Conservation (phyloP, 2,113 vertebrate genomes). For the Etia nguti region DNA sequence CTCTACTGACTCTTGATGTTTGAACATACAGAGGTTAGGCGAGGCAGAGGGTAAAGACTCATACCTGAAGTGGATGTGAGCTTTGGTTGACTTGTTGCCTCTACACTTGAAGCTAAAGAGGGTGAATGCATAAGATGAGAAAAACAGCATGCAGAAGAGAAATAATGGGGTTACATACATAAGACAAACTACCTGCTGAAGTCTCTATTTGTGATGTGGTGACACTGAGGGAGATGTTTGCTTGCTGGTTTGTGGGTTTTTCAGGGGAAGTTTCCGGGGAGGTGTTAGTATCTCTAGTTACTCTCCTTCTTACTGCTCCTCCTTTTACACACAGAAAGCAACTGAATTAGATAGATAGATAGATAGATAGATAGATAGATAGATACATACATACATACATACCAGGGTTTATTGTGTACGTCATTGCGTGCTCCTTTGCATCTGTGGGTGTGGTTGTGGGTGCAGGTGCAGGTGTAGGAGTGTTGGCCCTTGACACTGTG, state of each 20-base stretch:
- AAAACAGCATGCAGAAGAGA: neutral
- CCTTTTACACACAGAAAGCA: neutral
- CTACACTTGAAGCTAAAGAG: neutral
- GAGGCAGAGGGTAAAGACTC: neutral
- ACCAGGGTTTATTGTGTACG: neutral
- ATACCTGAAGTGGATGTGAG: slow-evolving; percentile 10
- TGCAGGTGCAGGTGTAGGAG: neutral
- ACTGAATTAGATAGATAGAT: neutral
- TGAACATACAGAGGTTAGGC: neutral
- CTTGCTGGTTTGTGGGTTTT: neutral
- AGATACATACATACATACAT: neutral
- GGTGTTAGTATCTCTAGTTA: neutral
- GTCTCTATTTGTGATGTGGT: neutral
- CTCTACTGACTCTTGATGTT: neutral
- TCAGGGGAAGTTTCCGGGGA: neutral
- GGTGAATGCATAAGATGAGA: neutral
- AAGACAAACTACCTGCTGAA: slow-evolving; percentile 3
- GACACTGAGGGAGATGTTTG: neutral
- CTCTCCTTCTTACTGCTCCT: neutral
- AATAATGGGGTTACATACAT: neutral
- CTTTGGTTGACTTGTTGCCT: neutral
- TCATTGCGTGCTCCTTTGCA: neutral
- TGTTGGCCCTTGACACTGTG: slow-evolving; percentile 34
- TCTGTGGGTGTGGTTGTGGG: neutral
- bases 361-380: neutral